Evolutionary conservation across 2,888 invertebrate species (phyloP), one percentile per base, ranked within the genome.

Genomic region (Leucophenga montana): DNA sequence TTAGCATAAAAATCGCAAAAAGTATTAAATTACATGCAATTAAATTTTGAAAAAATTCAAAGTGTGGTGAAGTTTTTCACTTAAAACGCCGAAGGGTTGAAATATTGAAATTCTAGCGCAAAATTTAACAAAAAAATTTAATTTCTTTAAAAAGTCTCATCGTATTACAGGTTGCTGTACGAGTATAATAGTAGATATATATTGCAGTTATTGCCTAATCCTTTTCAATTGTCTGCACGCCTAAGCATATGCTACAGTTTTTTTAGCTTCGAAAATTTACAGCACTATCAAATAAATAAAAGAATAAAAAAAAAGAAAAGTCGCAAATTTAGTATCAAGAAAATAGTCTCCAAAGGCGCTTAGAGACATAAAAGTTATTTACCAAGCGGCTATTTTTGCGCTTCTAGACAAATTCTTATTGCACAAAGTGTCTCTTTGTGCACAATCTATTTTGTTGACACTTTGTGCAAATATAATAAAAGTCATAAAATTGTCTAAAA

Each of bases 401-500:
- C 33, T 11, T 14, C 79, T 78, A 76, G 78, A 76, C 78, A 72
- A 76, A 79, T 79, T 71, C 74, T 33, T 33, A 33, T 33, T 33
- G 33, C 8, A 6, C 5, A 11, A n/a, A n/a, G 27, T 27, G 27
- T 27, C n/a, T 74, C 75, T 72, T 70, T 75, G 79, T 75, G 78
- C 78, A 82, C 80, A 72, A 69, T 75, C n/a, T 73, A 70, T 71
- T 71, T 56, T 56, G 70, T 20, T 62, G 14, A 46, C 44, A 62
- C 62, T 66, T 68, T 85, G 78, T 75, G 78, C 82, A 85, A 85
- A 86, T 78, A 85, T 77, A 76, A 82, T 80, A 81, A 83, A 85
- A 80, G 79, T 79, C 85, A 81, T 85, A 86, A 86, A 85, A 85
- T 78, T 79, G 77, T 84, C 82, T 80, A 81, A 76, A 76, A 74